phyloP scores from a whole-genome alignment of 2,113 vertebrate genomes.

The Lasiurus borealis region DNA sequence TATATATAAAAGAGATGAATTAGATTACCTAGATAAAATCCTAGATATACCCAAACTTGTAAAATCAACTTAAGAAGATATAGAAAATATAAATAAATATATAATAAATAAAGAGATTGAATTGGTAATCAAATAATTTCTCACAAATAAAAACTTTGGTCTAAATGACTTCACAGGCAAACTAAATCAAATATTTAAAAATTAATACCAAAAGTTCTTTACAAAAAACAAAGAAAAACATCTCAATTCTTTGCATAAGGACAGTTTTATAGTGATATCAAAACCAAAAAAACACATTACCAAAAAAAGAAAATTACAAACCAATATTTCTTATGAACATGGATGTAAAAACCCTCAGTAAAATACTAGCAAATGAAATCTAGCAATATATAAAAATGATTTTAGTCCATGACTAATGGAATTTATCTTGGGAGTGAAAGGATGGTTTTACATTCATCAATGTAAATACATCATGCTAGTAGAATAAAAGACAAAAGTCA shows the following conservation, averaged over 20 bases:
- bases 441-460: background rate
- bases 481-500: background rate
- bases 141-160: background rate
- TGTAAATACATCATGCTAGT: background rate
- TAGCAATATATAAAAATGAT: background rate
- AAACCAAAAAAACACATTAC: background rate
- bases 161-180: background rate
- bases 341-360: background rate
- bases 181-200: background rate
- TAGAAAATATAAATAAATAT: background rate
- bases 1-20: background rate
- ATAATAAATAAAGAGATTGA: background rate
- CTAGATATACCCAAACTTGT: background rate
- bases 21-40: background rate
- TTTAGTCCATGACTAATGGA: background rate
- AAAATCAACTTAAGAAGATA: background rate
- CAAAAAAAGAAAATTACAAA: background rate
- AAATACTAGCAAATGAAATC: background rate
- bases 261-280: background rate
- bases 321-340: background rate
- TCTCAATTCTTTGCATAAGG: background rate
- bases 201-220: background rate
- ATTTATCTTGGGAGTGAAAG: background rate
- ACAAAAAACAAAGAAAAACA: background rate
- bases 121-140: background rate